Evolutionary conservation across 2,113 vertebrate species (phyloP), one percentile per base, ranked within the genome.

Genomic region (Odontophorus gujanensis): DNA sequence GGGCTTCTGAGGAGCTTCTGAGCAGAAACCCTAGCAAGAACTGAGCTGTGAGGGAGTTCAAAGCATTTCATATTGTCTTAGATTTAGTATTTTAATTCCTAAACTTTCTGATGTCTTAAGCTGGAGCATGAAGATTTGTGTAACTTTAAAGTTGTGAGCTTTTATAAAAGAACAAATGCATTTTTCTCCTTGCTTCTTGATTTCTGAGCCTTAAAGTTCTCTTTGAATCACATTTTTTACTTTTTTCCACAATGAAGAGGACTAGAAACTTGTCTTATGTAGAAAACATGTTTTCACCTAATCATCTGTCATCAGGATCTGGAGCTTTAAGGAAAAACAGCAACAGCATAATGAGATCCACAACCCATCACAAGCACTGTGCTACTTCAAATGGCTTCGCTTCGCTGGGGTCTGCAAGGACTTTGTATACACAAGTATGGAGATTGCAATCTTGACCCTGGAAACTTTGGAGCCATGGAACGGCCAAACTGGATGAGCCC

Each of bases 291-390:
- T 83, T 96, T 89, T 85, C 79, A 81, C 89, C 81, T 96, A 63
- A 77, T 92, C 25, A 63, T 80, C 81, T 91, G 61, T 94, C 85
- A 71, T 82, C 68, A 34, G 65, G 50, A 83, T 58, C 55, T 91
- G 79, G 55, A 92, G 22, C 68, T 94, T 85, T 91, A 85, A 85
- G 79, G 32, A 77, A 83, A 87, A 92, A 2, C 50, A 80, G 67
- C 19, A 91, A 47, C 61, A n/a, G 47, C 59, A 13, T 87, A 75
- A 82, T 40, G 68, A 89, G 68, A 81, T 66, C 74, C 87, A 82
- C n/a, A 87, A 43, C 40, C 42, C 42, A 34, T 91, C 47, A 80
- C 43, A 36, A 63, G 36, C 42, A 50, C 72, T 77, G 8, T 47
- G 43, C 57, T 89, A 8, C 72, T 89, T 93, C 57, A 89, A 51